phyloP scores from a whole-genome alignment of 2,113 vertebrate species.

The Bungarus multicinctus region DNA sequence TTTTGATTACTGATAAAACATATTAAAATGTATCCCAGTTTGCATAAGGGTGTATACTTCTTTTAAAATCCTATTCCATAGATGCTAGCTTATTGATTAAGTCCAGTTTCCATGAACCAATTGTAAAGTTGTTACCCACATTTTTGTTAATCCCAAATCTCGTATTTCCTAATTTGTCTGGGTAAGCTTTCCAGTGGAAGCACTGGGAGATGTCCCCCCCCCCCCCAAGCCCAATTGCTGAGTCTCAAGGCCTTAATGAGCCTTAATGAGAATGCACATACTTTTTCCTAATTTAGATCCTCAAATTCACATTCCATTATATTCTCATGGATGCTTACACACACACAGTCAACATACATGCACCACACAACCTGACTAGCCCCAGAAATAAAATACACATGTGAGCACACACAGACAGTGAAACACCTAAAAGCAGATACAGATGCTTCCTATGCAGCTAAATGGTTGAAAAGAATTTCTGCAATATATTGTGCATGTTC shows the following conservation, averaged over 20 bases:
- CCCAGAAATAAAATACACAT: background rate
- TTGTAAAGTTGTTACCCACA: background rate
- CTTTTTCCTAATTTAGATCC: background rate
- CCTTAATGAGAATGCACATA: background rate
- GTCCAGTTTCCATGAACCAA: background rate
- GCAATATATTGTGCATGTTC: background rate
- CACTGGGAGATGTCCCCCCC: accelerated
- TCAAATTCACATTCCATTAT: background rate
- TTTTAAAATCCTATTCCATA: background rate
- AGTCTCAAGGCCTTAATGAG: background rate
- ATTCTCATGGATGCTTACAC: background rate
- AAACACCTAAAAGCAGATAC: background rate
- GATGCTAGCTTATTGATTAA: background rate
- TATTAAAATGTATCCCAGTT: accelerated
- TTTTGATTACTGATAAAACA: constrained; percentile 12
- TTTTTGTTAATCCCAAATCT: background rate
- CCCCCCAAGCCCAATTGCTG: background rate
- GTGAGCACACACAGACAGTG: background rate
- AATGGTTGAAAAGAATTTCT: background rate
- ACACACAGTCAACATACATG: background rate
- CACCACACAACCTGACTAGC: background rate
- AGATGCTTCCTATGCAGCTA: background rate
- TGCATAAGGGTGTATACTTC: background rate
- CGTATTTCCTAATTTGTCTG: background rate
- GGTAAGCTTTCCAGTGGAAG: background rate